phyloP scores from a whole-genome alignment of 1,140 invertebrate species.

The Potamilus streckersoni region DNA sequence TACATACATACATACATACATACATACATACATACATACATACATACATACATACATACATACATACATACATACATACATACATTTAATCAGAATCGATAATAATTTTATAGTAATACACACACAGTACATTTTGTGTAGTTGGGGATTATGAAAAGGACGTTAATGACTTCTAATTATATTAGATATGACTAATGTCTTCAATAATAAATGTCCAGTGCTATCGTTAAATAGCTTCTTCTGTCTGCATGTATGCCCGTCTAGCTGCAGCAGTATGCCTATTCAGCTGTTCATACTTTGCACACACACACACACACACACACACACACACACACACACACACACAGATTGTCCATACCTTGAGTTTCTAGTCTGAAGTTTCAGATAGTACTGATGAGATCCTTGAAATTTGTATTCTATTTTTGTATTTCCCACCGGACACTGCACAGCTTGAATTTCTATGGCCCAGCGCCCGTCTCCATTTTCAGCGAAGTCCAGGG shows the following conservation, averaged over 20 bases:
- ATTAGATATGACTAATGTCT: background rate
- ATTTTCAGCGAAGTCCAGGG: slow-evolving; percentile 49
- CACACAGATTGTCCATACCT: slow-evolving; percentile 32
- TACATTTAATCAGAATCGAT: background rate
- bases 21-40: no score
- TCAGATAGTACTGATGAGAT: slow-evolving; percentile 53
- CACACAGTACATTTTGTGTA: no score
- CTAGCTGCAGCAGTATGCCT: background rate
- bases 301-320: no score
- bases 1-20: no score
- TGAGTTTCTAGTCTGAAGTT: slow-evolving; percentile 53
- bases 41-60: no score
- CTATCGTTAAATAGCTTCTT: background rate
- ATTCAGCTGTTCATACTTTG: slow-evolving; percentile 30
- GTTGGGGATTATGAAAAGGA: no score
- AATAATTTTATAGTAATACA: no score
- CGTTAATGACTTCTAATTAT: background rate
- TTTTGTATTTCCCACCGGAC: slow-evolving; percentile 46
- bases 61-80: no score
- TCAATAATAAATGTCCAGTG: background rate
- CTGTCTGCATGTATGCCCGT: background rate
- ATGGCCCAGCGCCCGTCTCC: slow-evolving; percentile 58
- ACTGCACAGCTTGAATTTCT: slow-evolving; percentile 51
- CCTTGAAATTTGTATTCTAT: slow-evolving; percentile 56
- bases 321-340: background rate